These are phyloP conservation scores for Ahaetulla prasina DNA, from an alignment of 2,113 vertebrate genomes.

Conservation along the genomic window DNA sequence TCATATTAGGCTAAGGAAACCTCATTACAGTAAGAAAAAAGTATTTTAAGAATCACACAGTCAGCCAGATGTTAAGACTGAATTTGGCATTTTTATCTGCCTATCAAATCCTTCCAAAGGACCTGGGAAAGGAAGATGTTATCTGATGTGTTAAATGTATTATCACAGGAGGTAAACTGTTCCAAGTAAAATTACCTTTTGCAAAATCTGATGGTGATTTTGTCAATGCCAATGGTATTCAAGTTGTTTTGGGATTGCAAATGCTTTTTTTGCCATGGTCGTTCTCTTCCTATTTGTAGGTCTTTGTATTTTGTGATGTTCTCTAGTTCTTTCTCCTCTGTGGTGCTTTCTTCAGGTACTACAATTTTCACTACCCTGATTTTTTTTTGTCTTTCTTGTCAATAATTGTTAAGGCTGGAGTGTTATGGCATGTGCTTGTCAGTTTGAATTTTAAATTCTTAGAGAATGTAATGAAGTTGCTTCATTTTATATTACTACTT, in stretches of 20 bases:
- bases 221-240: neutral
- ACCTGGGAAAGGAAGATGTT: neutral
- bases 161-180: neutral
- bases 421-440: neutral
- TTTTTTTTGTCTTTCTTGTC: neutral
- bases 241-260: neutral
- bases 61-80: neutral
- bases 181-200: neutral
- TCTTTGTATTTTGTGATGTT: neutral
- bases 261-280: neutral
- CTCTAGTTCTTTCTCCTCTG: neutral
- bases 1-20: neutral
- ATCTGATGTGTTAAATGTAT: neutral
- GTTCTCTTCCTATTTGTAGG: neutral
- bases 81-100: neutral
- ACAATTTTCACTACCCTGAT: neutral
- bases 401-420: neutral
- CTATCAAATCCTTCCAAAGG: neutral
- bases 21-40: neutral
- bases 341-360: neutral
- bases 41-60: neutral
- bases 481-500: neutral
- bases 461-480: neutral
- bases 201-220: neutral
- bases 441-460: neutral